Evolutionary conservation across 2,113 vertebrate species (phyloP).

Genomic region (Leptobrachium leishanense): DNA sequence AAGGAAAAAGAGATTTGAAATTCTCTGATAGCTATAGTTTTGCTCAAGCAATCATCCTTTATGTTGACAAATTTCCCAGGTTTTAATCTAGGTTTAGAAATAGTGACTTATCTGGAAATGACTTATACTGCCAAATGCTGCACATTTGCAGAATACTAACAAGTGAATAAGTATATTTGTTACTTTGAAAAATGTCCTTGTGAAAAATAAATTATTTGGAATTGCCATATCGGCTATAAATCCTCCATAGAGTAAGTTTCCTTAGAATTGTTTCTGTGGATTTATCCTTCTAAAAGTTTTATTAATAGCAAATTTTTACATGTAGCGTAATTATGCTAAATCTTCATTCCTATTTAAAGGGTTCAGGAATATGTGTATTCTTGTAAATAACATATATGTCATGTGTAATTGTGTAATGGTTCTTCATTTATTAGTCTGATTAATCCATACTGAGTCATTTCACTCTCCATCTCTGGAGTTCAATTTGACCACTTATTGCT

Average conservation of each 20-base stretch:
- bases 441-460: too few species aligned
- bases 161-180: slow-evolving; percentile 29
- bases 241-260: not conserved
- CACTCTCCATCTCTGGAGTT: too few species aligned
- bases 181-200: slow-evolving; percentile 61
- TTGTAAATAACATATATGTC: too few species aligned
- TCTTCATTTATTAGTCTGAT: too few species aligned
- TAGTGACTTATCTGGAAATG: slow-evolving; percentile 58
- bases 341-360: too few species aligned
- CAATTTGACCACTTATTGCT: too few species aligned
- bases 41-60: slow-evolving; percentile 57
- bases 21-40: slow-evolving; percentile 64
- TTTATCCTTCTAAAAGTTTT: too few species aligned
- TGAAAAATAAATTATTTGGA: slow-evolving; percentile 58
- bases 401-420: too few species aligned
- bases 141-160: slow-evolving; percentile 53
- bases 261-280: too few species aligned
- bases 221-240: slow-evolving; percentile 37
- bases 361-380: too few species aligned
- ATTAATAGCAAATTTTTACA: not conserved
- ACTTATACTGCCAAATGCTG: slow-evolving; percentile 55
- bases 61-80: slow-evolving; percentile 62
- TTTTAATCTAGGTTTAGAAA: slow-evolving; percentile 68
- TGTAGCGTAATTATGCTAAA: too few species aligned
- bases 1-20: not conserved